Evolutionary conservation across 2,888 invertebrate species (phyloP).

Genomic region (Eilema griseolum): DNA sequence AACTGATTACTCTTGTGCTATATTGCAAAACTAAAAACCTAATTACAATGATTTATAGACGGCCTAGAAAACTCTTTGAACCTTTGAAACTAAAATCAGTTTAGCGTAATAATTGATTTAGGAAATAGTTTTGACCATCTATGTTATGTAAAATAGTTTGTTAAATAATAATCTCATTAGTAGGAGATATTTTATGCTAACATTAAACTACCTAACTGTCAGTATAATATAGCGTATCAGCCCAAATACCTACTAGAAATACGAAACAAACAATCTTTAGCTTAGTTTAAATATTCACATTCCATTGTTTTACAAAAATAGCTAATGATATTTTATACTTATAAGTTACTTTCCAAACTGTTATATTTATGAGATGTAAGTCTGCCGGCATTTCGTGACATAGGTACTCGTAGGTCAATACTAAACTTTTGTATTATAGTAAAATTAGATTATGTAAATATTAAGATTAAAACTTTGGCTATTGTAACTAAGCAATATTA

Average conservation of each 20-base stretch:
- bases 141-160: not conserved
- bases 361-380: conserved; percentile 9
- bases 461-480: conserved; percentile 38
- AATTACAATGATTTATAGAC: not conserved
- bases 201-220: not conserved
- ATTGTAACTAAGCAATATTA: conserved; percentile 42
- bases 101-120: not conserved
- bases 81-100: too few relatives aligned
- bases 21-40: not conserved
- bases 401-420: not conserved
- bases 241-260: not conserved
- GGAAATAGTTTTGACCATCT: not conserved
- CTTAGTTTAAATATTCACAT: not conserved
- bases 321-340: not conserved
- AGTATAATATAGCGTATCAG: not conserved
- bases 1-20: not conserved
- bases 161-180: not conserved
- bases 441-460: conserved; percentile 48
- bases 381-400: not conserved
- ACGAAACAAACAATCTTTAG: not conserved
- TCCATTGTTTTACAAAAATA: not conserved
- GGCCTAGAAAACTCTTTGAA: not conserved
- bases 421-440: conserved; percentile 41
- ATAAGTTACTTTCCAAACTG: not conserved
- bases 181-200: not conserved